Evolutionary conservation across 2,797 vertebrate species (phyloP), one percentile per base, ranked within the genome.

Genomic region (Pseudochirops corinnae): DNA sequence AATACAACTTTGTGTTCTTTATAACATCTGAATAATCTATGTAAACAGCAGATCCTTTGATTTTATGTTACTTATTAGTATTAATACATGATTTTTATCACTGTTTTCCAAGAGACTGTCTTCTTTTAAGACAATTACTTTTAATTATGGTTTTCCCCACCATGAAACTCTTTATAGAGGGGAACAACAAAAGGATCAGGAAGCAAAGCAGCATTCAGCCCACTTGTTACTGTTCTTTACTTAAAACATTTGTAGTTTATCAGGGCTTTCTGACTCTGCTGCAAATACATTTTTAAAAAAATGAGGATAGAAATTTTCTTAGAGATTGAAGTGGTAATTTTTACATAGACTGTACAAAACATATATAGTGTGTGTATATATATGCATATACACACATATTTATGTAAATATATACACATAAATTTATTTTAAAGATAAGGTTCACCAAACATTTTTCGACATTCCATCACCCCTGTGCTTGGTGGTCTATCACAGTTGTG

Each of bases 401-500:
- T 82, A 94, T 87, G 74, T 87, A 87, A 87, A 26, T 87, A 87
- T 87, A 46, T 87, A 87, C 52, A 95, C 55, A 58, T 39, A 93
- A 26, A n/a, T 55, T 1, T 18, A 46, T 94, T 96, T 99, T 98
- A 99, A 98, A 99, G 99, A 98, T 99, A 99, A 0, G 99, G 99
- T 95, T 99, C 99, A 98, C 99, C 99, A 97, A 99, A 99, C 56
- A 99, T 99, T 98, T 99, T 99, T 9, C 99, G 99, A 98, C 99
- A 99, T 97, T 99, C 99, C 99, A 99, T 99, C 98, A 99, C 99
- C 50, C 99, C 99, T 0, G 99, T 99, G 92, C 99, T 99, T 0
- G 99, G 99, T 0, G 99, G 99, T 1, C 99, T 99, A 93, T 99
- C 99, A 94, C 99, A 99, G 98, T 99, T 99, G 95, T 99, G 99